Evolutionary conservation across 2,797 vertebrate genomes (phyloP).

Genomic region (Etheostoma nigrum): DNA sequence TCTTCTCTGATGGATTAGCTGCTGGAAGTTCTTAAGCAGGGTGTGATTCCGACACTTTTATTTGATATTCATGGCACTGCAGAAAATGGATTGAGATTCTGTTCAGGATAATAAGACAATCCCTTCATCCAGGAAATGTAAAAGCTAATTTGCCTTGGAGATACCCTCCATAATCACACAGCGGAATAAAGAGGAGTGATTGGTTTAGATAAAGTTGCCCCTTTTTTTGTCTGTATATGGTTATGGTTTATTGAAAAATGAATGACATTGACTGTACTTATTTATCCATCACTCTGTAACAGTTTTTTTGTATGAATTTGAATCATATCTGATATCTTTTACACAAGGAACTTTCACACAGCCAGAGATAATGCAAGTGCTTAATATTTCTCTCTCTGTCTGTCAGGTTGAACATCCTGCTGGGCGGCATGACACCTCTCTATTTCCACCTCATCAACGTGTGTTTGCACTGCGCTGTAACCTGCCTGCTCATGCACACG

Average conservation of each 20-base stretch:
- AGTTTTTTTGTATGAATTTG: not conserved
- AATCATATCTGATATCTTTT: not conserved
- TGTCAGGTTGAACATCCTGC: slow-evolving; percentile 90
- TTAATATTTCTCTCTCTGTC: slow-evolving; percentile 49
- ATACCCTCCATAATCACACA: slow-evolving; percentile 6
- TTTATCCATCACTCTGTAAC: not conserved
- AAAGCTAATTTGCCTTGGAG: slow-evolving; percentile 19
- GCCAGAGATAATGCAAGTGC: not conserved
- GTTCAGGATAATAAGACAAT: slow-evolving; percentile 21
- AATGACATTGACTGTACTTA: not conserved
- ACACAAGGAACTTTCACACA: not conserved
- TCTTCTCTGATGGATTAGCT: slow-evolving; percentile 27
- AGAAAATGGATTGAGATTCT: slow-evolving; percentile 49
- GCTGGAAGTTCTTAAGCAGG: slow-evolving; percentile 21
- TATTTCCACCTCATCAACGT: slow-evolving; percentile 94
- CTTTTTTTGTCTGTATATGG: not conserved
- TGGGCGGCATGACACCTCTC: slow-evolving; percentile 92
- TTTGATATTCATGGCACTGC: slow-evolving; percentile 39
- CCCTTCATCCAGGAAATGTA: slow-evolving; percentile 27
- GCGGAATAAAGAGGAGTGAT: not conserved
- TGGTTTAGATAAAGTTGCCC: not conserved
- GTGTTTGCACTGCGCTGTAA: slow-evolving; percentile 90
- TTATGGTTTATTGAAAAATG: slow-evolving; percentile 3
- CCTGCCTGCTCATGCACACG: slow-evolving; percentile 91
- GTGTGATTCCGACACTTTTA: slow-evolving; percentile 25